Conservation (phyloP, 1,140 invertebrate species). For the Charaxes varanes region DNA sequence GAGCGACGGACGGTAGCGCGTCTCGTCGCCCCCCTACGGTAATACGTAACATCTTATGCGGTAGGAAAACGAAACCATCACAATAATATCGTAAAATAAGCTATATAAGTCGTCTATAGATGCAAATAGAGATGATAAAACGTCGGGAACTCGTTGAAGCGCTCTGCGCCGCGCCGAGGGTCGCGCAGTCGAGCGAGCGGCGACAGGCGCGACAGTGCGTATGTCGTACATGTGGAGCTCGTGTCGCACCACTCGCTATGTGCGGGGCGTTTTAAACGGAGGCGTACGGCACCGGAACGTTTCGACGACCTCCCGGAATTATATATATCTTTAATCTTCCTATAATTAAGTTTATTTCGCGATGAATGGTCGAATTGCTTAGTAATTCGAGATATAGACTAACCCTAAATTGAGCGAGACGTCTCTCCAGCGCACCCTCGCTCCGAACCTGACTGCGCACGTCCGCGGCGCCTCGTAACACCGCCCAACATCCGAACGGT, state of each 20-base stretch:
- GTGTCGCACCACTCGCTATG: no score
- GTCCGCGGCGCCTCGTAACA: conserved; percentile 49
- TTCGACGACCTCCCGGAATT: conserved; percentile 45
- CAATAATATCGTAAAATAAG: conserved; percentile 71
- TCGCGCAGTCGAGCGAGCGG: no score
- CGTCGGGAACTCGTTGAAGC: conserved; percentile 37
- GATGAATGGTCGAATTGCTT: conserved; percentile 73
- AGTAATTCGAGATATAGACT: conserved; percentile 66
- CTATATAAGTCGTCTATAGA: conserved; percentile 64
- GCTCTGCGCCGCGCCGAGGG: conserved; percentile 31
- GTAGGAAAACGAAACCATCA: conserved; percentile 73
- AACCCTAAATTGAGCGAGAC: conserved; percentile 67
- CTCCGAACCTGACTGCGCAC: conserved; percentile 40
- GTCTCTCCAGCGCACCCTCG: conserved; percentile 55
- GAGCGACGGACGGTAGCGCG: no score
- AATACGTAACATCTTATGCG: conserved; percentile 68
- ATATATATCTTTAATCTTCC: conserved; percentile 66
- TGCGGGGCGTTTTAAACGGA: no score
- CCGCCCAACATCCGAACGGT: conserved; percentile 55
- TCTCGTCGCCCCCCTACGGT: no score
- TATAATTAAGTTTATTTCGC: conserved; percentile 69
- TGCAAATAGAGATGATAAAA: conserved; percentile 69
- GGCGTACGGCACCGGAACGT: conserved; percentile 32
- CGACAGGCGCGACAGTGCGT: no score
- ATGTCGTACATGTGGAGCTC: no score